These are phyloP conservation scores for Rhea pennata DNA, from an alignment of 2,113 vertebrate species.

Conservation along the genomic window DNA sequence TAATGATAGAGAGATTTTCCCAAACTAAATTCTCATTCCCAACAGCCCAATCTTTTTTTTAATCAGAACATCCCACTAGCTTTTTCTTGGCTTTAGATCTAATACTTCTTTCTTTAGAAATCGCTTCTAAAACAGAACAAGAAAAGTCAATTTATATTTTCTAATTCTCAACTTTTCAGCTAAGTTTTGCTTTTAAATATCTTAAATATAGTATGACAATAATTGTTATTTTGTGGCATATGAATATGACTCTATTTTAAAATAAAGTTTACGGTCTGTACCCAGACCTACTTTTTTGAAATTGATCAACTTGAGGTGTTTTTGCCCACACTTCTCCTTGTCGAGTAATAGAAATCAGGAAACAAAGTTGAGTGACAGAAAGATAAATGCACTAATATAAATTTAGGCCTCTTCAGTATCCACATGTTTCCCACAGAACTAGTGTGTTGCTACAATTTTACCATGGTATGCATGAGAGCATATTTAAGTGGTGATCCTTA, in stretches of 20 bases:
- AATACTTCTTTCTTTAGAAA: background rate
- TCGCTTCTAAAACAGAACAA: background rate
- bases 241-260: background rate
- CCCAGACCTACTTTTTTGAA: background rate
- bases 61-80: background rate
- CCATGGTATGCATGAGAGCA: background rate
- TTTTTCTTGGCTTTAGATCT: background rate
- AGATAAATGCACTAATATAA: background rate
- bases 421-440: background rate
- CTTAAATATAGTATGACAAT: background rate
- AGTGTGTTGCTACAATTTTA: background rate
- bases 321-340: background rate
- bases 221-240: background rate
- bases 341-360: background rate
- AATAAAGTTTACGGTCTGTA: background rate
- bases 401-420: background rate
- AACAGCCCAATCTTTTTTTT: background rate
- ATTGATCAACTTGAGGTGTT: background rate
- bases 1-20: background rate
- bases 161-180: background rate
- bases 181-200: background rate
- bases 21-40: conserved; percentile 2
- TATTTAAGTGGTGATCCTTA: background rate
- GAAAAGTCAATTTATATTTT: background rate
- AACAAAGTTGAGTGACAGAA: conserved; percentile 19